A percentile compares a stretch with the other conserved stretches of the same genome.
Evolutionary conservation across 2,888 invertebrate genomes (phyloP).

Genomic region (Drosophila neutralis): DNA sequence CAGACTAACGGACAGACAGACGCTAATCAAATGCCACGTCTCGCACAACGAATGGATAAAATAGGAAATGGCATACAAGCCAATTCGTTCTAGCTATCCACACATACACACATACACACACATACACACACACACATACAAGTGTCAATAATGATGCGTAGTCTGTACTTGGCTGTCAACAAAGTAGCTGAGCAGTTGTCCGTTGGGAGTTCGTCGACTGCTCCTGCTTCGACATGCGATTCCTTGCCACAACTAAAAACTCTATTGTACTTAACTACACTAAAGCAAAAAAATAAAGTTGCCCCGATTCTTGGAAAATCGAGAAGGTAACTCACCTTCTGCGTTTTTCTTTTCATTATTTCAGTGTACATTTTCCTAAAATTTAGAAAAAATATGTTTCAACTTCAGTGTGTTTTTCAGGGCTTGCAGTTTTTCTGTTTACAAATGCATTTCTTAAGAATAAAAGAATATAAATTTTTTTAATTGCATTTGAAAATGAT

Average conservation of each 20-base stretch:
- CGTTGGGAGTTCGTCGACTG: background rate
- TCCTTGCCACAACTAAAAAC: background rate
- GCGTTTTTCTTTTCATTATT: too few relatives aligned
- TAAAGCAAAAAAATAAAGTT: background rate
- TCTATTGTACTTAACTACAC: background rate
- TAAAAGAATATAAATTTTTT: background rate
- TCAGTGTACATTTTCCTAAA: too few relatives aligned
- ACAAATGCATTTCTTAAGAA: background rate
- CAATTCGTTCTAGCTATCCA: slow-evolving; percentile 15
- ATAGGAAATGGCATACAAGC: slow-evolving; percentile 25
- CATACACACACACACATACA: background rate
- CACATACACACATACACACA: background rate
- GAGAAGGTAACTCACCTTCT: too few relatives aligned
- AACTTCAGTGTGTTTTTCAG: too few relatives aligned
- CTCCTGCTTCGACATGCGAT: background rate
- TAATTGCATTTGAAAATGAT: background rate
- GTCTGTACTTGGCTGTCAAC: background rate
- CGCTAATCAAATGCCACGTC: slow-evolving; percentile 71
- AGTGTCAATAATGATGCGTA: background rate
- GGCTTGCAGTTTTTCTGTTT: background rate
- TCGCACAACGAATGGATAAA: slow-evolving; percentile 21
- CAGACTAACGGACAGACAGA: slow-evolving; percentile 42
- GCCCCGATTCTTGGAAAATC: too few relatives aligned
- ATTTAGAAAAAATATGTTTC: too few relatives aligned
- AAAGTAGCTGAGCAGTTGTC: background rate